Evolutionary conservation across 2,888 invertebrate genomes (phyloP), one percentile per base, ranked within the genome.

Genomic region (Drosophila kokeensis): DNA sequence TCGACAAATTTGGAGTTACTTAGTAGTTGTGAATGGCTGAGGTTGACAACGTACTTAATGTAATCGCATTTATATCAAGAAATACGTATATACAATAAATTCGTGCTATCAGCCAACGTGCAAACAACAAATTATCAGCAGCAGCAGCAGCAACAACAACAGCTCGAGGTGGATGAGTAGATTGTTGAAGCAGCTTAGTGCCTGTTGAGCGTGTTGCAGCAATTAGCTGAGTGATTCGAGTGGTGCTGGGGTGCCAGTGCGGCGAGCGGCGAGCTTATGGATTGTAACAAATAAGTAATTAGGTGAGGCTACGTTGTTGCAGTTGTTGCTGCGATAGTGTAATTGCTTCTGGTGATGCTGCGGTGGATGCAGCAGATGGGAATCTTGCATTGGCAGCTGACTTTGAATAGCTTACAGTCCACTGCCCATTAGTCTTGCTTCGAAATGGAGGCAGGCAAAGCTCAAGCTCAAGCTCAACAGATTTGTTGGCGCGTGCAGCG

Each of bases 371-470:
- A 60, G 38, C 65, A 74, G 59, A 50, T 68, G 75, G 53, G 64
- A 61, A 73, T 54, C 80, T 76, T 68, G 72, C 74, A 77, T 77
- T 77, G 77, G 68, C 69, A 80, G 66, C 66, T 69, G 79, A 79
- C 78, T 79, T 71, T 71, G 79, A 71, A 79, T 79, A 60, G 79
- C 75, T 79, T 79, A 74, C 69, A 67, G 60, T 68, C 55, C 61
- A 74, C 60, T 68, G 79, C 77, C 79, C 83, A 85, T 85, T 85
- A 83, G 87, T 85, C 85, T 85, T 87, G 78, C 78, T 84, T 87
- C 85, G 85, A 73, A 82, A 61, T 52, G 69, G 48, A 65, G 72
- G 72, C 72, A 64, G 76, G 30, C 59, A 59, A 73, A 52, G 59
- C 62, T 62, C 50, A 69, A 68, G 70, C 72, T 73, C 64, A 70